These are phyloP conservation scores for Pogonomyrmex barbatus DNA, from an alignment of 1,140 invertebrate genomes.

Conservation along the genomic window DNA sequence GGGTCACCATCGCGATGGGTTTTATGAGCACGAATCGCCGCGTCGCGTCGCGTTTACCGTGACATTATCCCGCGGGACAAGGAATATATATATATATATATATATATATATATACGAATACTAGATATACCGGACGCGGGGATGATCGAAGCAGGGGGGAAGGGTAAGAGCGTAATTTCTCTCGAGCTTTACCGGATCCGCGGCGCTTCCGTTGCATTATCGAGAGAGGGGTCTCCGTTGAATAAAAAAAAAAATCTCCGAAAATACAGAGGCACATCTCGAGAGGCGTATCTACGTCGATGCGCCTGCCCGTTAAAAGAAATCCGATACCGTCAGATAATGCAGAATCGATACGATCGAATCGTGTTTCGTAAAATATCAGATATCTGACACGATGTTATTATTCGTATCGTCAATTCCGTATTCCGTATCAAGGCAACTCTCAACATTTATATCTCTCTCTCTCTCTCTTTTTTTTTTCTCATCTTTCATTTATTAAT, in stretches of 20 bases:
- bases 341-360: slow-evolving; percentile 12
- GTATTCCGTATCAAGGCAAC: background rate
- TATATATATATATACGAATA: background rate
- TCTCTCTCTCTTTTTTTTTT: background rate
- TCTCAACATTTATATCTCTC: background rate
- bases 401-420: slow-evolving; percentile 3
- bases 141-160: background rate
- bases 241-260: background rate
- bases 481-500: background rate
- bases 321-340: background rate
- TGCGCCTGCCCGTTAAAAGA: background rate
- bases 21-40: slow-evolving; percentile 47
- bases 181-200: slow-evolving; percentile 8
- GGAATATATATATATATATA: background rate
- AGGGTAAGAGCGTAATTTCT: slow-evolving; percentile 25
- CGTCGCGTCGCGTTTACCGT: slow-evolving; percentile 31
- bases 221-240: background rate
- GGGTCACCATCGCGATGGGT: slow-evolving; percentile 38
- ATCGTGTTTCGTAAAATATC: slow-evolving; percentile 15
- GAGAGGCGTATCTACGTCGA: background rate
- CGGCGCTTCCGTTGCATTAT: slow-evolving; percentile 1
- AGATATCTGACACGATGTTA: background rate
- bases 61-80: slow-evolving; percentile 40
- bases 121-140: background rate
- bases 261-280: background rate